These are phyloP conservation scores for Lota lota DNA, from an alignment of 2,113 vertebrate species.

Conservation along the genomic window DNA sequence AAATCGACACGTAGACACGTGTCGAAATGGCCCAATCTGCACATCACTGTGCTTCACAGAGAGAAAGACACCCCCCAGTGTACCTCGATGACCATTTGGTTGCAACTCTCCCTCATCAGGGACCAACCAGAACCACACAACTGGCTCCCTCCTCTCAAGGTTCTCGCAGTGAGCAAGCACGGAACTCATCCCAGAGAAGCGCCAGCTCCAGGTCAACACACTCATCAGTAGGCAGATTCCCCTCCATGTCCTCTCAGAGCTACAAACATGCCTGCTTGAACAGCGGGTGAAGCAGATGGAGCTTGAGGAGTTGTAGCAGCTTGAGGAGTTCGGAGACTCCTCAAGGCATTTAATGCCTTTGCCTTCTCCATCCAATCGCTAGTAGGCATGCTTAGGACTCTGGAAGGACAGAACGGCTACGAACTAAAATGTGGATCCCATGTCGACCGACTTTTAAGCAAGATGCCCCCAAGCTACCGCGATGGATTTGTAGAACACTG, in stretches of 20 bases:
- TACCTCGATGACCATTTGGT: background rate
- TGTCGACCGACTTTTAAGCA: conserved; percentile 8
- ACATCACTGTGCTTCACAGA: too few relatives aligned
- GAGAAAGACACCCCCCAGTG: too few relatives aligned
- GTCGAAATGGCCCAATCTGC: too few relatives aligned
- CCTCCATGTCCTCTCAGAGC: background rate
- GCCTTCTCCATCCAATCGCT: conserved; percentile 10
- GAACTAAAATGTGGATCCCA: conserved; percentile 24
- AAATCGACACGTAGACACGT: too few relatives aligned
- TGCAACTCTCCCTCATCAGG: conserved; percentile 3
- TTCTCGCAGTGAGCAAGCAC: background rate
- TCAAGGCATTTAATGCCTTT: conserved; percentile 11
- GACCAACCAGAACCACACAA: background rate
- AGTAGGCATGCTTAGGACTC: conserved; percentile 10
- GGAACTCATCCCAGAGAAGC: background rate
- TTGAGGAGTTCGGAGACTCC: background rate
- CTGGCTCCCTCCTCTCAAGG: background rate
- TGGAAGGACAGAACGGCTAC: conserved; percentile 15
- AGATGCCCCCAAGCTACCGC: background rate
- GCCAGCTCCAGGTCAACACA: background rate
- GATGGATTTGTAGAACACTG: conserved; percentile 15
- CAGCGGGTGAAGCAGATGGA: background rate
- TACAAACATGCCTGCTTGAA: background rate
- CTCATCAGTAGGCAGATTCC: conserved; percentile 1
- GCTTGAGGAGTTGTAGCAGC: background rate